These are phyloP conservation scores for Oscheius sp. DNA, from an alignment of 2,888 invertebrate species.

Conservation along the genomic window DNA sequence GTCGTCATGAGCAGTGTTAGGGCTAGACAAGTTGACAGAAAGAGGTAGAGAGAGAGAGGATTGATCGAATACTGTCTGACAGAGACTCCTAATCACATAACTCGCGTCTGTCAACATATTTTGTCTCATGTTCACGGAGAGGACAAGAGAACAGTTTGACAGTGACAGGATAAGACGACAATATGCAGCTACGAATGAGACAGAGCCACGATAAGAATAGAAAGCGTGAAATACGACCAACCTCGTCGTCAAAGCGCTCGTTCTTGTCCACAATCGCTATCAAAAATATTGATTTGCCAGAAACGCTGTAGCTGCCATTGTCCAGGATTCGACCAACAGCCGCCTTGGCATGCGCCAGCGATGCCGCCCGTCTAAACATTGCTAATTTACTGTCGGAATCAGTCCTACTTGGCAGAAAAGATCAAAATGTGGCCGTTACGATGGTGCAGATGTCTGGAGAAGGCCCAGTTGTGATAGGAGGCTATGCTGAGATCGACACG, in stretches of 20 bases:
- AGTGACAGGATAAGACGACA: too few relatives aligned
- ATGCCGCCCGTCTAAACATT: slow-evolving; percentile 43
- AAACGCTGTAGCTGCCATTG: slow-evolving; percentile 38
- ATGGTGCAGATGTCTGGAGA: slow-evolving; percentile 13
- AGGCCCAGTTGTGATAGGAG: slow-evolving; percentile 45
- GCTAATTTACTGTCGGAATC: not conserved
- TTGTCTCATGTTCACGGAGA: too few relatives aligned
- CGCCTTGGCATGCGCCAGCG: slow-evolving; percentile 50
- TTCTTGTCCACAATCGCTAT: slow-evolving; percentile 55
- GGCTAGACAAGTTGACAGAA: too few relatives aligned
- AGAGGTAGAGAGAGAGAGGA: too few relatives aligned
- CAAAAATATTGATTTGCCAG: slow-evolving; percentile 47
- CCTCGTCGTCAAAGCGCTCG: slow-evolving; percentile 38
- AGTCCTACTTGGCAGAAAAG: slow-evolving; percentile 37
- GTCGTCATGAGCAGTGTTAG: too few relatives aligned
- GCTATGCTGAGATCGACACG: slow-evolving; percentile 41
- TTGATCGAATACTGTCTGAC: too few relatives aligned
- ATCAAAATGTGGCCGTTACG: slow-evolving; percentile 44
- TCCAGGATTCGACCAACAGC: slow-evolving; percentile 47
- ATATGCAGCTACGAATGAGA: too few relatives aligned
- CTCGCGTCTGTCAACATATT: too few relatives aligned
- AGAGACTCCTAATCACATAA: too few relatives aligned
- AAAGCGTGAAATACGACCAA: not conserved
- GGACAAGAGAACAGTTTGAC: too few relatives aligned
- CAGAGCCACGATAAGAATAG: not conserved